These are phyloP conservation scores for Drosophila sp. DNA, from an alignment of 1,140 invertebrate species.

Conservation along the genomic window DNA sequence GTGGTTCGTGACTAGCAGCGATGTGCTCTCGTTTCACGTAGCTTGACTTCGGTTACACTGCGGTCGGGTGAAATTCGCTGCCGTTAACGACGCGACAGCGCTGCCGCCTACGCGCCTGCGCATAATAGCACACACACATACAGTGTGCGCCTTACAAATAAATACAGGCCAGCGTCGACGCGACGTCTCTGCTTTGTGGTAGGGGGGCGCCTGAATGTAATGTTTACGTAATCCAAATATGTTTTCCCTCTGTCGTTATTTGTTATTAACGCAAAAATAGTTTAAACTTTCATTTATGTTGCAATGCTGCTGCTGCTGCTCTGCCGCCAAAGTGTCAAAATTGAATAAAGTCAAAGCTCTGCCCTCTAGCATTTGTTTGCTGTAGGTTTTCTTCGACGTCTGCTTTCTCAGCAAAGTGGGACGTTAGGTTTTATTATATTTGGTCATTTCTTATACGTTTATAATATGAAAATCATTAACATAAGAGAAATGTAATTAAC, in stretches of 20 bases:
- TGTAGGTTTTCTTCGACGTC: too few relatives aligned
- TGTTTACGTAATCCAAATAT: conserved; percentile 67
- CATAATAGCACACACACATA: conserved; percentile 6
- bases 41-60: conserved; percentile 30
- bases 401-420: background rate
- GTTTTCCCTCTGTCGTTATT: conserved; percentile 73
- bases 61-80: conserved; percentile 58
- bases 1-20: conserved; percentile 50
- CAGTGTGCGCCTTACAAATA: conserved; percentile 27
- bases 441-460: background rate
- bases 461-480: conserved; percentile 11
- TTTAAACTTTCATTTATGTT: conserved; percentile 76
- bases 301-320: conserved; percentile 45
- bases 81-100: conserved; percentile 17
- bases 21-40: conserved; percentile 69
- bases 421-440: background rate
- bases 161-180: conserved; percentile 42
- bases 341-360: conserved; percentile 12
- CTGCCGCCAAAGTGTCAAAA: conserved; percentile 46
- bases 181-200: conserved; percentile 23
- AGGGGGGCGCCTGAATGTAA: conserved; percentile 8
- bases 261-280: conserved; percentile 51
- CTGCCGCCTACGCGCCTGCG: conserved; percentile 48
- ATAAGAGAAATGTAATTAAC: conserved; percentile 24
- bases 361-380: background rate